Base-by-base conservation (phyloP, 1,140 invertebrate genomes). In the Pseudoatta argentina region DNA sequence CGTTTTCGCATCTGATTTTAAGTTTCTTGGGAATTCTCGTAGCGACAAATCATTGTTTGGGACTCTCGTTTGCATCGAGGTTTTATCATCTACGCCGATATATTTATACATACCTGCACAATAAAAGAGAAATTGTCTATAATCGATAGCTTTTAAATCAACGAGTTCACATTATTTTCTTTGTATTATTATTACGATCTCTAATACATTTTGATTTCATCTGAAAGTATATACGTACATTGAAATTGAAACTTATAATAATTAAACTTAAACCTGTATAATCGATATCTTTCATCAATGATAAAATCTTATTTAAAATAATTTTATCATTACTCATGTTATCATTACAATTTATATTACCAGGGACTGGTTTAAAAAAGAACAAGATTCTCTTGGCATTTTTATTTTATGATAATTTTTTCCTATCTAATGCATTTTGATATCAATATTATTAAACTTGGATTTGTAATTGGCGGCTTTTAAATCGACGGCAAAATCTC, bases 71-170 rank as follows among this genome's bases (percentile, higher is more conserved):
- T 92, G 92, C 87, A 89, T 81, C 71, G 81, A 92, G 67, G 88
- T 93, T 86, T 92, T 95, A 91, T 92, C 95, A 91, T 96, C 96
- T 34, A 96, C 95, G 53, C 96, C 96, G 85, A 97, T 96, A 90
- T 97, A 97, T 92, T 97, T 97, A 92, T 98, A 97, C 95, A 97
- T 97, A 85, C 97, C 97, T 97, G 89, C 63, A 95, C 95, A 51
- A 55, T 30, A 6, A 61, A 18, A 21, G 3, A 81, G 34, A 55
- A 30, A 66, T n/a, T 1, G 12, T 51, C 24, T 77, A 2, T 77
- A 77, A 77, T 44, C 21, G 18, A n/a, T 14, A 30, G 8, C 24
- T 44, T 67, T 12, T 66, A 66, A 66, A 34, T 66, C 57, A 21
- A 64, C 2, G 24, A 64, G 2, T 30, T 64, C 7, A 27, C 5